These are phyloP conservation scores for Euleptes europaea DNA, from an alignment of 2,113 vertebrate genomes.

Conservation along the genomic window DNA sequence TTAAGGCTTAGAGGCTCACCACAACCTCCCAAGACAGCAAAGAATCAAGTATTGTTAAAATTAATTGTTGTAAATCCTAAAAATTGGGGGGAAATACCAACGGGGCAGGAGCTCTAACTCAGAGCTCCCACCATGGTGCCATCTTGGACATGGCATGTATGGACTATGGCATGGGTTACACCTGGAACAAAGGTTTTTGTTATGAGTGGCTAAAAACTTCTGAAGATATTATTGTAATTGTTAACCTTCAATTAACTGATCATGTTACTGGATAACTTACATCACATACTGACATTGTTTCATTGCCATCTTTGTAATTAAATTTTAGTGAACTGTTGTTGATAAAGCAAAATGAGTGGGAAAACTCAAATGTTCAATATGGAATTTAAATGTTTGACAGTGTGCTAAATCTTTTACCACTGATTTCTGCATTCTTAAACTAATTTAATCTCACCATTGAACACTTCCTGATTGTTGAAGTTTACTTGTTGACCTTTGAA, in stretches of 20 bases:
- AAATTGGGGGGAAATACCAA: too few species aligned
- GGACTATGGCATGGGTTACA: neutral
- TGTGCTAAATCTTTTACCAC: conserved; percentile 1
- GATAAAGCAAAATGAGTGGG: neutral
- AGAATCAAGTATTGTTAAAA: too few species aligned
- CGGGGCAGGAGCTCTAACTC: too few species aligned
- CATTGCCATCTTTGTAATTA: neutral
- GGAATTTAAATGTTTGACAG: neutral
- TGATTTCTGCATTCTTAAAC: accelerated
- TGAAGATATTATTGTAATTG: neutral
- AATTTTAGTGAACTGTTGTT: neutral
- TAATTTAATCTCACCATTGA: conserved; percentile 12
- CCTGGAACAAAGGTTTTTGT: neutral
- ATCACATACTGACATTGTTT: neutral
- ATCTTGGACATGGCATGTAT: too few species aligned
- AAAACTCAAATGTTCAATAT: conserved; percentile 13
- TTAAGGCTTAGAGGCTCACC: too few species aligned
- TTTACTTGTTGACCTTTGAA: conserved; percentile 29
- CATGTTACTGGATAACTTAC: neutral
- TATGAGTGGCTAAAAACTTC: neutral
- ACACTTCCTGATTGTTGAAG: conserved; percentile 18
- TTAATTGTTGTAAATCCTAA: too few species aligned
- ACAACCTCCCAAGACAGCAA: too few species aligned
- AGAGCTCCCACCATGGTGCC: too few species aligned
- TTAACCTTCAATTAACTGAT: neutral